Evolutionary conservation across 2,797 vertebrate species (phyloP), one percentile per base, ranked within the genome.

Genomic region (Fundulus diaphanus): DNA sequence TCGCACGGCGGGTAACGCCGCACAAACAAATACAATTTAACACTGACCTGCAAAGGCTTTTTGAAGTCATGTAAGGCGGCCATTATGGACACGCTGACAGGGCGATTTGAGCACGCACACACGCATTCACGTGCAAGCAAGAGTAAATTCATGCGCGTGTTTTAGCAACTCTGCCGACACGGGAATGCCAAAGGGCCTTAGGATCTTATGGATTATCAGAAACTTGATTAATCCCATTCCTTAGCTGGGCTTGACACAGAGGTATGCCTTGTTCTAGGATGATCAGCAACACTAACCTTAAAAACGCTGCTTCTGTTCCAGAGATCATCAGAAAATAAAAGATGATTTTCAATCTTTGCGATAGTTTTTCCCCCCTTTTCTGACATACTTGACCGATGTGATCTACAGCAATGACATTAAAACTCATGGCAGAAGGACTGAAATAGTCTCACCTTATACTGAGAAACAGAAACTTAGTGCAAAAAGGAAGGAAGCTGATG

Each of bases 221-320:
- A 70, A 66, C 84, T 70, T 56, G 74, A 87, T 27, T 85, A 68
- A 86, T 79, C 86, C 78, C 81, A 85, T 89, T 90, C 83, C 84
- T 79, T n/a, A 29, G 76, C 84, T 42, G 51, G n/a, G 82, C 63
- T 71, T 27, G 65, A 85, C 82, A 91, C 84, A 90, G 78, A 91
- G 80, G 73, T 81, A 70, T 46, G 78, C 88, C 87, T 93, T 91
- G 91, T 94, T 84, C 84, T 73, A 75, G 75, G 73, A 76, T 70
- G 68, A 70, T 74, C 71, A 78, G 73, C 83, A 56, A 51, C 51
- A 68, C 83, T 88, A 88, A 87, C 87, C 83, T 82, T 48, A 27
- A 78, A 82, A 82, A 85, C 40, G 37, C 33, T 85, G 40, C 79
- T 61, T 77, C 24, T 18, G 61, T 16, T 81, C 68, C 68, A 42